A percentile compares a stretch with the other conserved stretches of the same genome.
These are phyloP conservation scores for Cataglyphis rosenhaueri DNA, from an alignment of 2,888 invertebrate species.

Conservation along the genomic window DNA sequence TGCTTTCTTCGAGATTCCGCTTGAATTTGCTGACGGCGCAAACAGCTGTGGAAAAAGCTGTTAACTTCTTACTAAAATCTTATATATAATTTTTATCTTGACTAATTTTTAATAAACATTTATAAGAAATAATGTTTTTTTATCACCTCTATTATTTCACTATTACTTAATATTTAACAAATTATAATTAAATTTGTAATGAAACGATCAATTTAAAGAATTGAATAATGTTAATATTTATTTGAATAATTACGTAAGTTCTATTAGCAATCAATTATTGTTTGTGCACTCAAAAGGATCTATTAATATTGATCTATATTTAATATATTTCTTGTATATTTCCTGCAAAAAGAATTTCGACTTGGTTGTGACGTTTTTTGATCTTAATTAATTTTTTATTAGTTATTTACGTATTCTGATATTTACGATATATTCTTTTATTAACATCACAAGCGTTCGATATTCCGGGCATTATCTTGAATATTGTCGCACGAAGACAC, in stretches of 20 bases:
- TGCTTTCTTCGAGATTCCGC: constrained; percentile 41
- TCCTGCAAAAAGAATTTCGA: background rate
- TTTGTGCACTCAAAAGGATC: background rate
- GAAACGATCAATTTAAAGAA: background rate
- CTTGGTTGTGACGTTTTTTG: background rate
- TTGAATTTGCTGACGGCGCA: constrained; percentile 38
- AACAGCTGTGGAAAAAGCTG: constrained; percentile 30
- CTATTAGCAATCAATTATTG: background rate
- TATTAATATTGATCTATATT: background rate
- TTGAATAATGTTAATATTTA: background rate
- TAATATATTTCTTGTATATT: background rate
- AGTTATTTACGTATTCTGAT: background rate
- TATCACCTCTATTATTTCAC: background rate
- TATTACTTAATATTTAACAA: background rate
- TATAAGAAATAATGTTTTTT: background rate
- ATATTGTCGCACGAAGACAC: constrained; percentile 16
- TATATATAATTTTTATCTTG: background rate
- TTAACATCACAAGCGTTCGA: background rate
- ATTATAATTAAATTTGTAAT: background rate
- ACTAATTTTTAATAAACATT: background rate
- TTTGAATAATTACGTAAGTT: background rate
- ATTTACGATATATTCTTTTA: background rate
- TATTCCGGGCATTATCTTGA: constrained; percentile 24
- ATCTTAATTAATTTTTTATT: background rate
- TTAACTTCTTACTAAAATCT: background rate